Base-by-base conservation (phyloP, 2,888 invertebrate genomes). In the Drosophila infuscata region DNA sequence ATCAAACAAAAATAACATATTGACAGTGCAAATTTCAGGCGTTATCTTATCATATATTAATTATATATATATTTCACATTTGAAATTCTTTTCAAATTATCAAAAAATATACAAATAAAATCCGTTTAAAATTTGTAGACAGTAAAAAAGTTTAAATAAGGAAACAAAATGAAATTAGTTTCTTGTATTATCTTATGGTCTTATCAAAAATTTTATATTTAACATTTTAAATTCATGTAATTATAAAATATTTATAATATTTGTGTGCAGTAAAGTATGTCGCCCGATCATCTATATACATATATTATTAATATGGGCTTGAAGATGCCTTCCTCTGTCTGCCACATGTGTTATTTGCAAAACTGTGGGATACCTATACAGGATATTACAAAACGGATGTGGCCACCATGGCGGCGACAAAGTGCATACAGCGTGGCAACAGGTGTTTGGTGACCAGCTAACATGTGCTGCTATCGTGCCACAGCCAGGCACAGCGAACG, bases 351-450 rank as follows among this genome's bases (percentile, higher is more conserved):
- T 7, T 15, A 46, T 46, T 46, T 20, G 20, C 12, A 46, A 3
- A 7, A 15, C 12, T 8, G 25, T 15, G 25, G 46, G 25, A 25
- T 46, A 8, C 12, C 15, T 30, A 11, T 11, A 12, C 6, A 57
- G 57, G 32, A n/a, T 57, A 41, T 41, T n/a, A 41, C n/a, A 63
- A 75, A 75, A 58, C 80, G 80, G 80, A 66, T 74, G 65, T 80
- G 69, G 60, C 64, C 65, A 43, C 62, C 52, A 33, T 15, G 3
- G 57, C n/a, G 15, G 48, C 65, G 62, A 72, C 69, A 79, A 80
- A 73, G 53, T 67, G 51, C 64, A 77, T 65, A 68, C 78, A 78
- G 75, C 53, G 71, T 67, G 62, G 69, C 84, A 88, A 88, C 88
- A 88, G 85, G 84, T 84, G 84, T 81, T 75, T 58, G 17, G 38